Evolutionary conservation across 1,140 invertebrate genomes (phyloP), one percentile per base, ranked within the genome.

Genomic region (Solen grandis): DNA sequence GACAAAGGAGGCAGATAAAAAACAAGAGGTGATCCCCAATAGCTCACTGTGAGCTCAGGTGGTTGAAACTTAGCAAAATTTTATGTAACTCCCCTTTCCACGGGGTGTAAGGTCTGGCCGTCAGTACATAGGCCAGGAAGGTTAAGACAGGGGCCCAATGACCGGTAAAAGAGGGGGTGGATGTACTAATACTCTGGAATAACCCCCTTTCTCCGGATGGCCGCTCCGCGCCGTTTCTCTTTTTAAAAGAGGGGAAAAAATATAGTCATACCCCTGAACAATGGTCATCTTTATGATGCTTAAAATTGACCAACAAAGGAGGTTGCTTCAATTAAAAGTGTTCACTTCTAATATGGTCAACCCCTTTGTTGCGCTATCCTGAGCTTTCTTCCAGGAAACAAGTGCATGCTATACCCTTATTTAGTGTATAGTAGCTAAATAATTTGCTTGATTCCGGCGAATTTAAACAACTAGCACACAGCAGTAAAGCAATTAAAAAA

Each of bases 121-220:
- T 90, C 25, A 92, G 88, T n/a, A 95, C 92, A n/a, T n/a, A n/a
- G n/a, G n/a, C n/a, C n/a, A n/a, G n/a, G n/a, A n/a, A n/a, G n/a
- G n/a, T n/a, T n/a, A 95, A 89, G 65, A 95, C 94, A 95, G 94
- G 4, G 93, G 92, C 0, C 95, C 93, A 59, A 95, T 92, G 52
- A 94, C 92, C 16, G 95, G 94, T 50, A 95, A 92, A 33, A 95
- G 92, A n/a, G 94, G 93, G 41, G 94, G 95, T 88, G 5, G 95
- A 94, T 35, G 94, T 93, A 80, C 94, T 94, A 22, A 95, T 85
- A 86, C 94, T 95, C 85, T 95, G 94, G 0, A 94, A 82, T 94
- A 95, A 1, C 94, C 94, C 77, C 92, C 92, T 86, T 94, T 94
- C 84, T 94, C 92, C 2, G 96, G 82, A 70, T 14, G 85, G 84